phyloP scores from a whole-genome alignment of 2,888 invertebrate genomes.

The Abrostola triplasia region DNA sequence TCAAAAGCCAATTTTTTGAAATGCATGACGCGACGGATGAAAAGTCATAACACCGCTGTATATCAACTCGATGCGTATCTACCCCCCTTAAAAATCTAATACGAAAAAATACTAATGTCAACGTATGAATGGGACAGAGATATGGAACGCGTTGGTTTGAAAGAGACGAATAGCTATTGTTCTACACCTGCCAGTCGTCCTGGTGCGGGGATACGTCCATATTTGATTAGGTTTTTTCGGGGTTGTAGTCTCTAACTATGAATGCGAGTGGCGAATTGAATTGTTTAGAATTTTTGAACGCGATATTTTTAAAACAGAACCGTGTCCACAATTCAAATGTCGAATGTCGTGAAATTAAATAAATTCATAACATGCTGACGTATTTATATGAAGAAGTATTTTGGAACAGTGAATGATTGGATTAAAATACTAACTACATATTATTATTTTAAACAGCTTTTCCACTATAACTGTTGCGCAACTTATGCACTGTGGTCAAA shows the following conservation, averaged over 20 bases:
- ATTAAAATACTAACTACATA: constrained; percentile 14
- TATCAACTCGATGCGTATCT: constrained; percentile 73
- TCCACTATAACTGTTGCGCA: not conserved
- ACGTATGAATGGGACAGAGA: constrained; percentile 59
- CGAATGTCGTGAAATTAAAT: constrained; percentile 36
- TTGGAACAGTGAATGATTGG: constrained; percentile 14
- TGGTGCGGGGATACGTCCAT: constrained; percentile 78
- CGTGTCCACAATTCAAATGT: constrained; percentile 19
- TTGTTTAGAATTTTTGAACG: constrained; percentile 56
- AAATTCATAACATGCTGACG: constrained; percentile 40
- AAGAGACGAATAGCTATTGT: constrained; percentile 73
- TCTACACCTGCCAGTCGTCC: constrained; percentile 82
- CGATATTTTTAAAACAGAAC: constrained; percentile 40
- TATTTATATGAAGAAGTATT: constrained; percentile 37
- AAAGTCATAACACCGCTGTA: constrained; percentile 74
- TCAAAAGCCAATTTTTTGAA: constrained; percentile 76
- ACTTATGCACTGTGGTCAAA: too few species aligned
- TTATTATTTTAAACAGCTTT: not conserved
- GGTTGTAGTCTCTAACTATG: constrained; percentile 76
- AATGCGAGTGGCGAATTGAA: constrained; percentile 64
- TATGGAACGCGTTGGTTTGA: constrained; percentile 62
- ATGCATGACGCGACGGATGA: constrained; percentile 72
- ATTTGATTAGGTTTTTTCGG: constrained; percentile 84
- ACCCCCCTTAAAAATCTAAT: constrained; percentile 74
- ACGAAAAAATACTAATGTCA: constrained; percentile 76